A percentile compares a stretch with the other conserved stretches of the same genome.
These are phyloP conservation scores for Chamaedrilus cognettii DNA, from an alignment of 2,888 invertebrate genomes.

Conservation along the genomic window DNA sequence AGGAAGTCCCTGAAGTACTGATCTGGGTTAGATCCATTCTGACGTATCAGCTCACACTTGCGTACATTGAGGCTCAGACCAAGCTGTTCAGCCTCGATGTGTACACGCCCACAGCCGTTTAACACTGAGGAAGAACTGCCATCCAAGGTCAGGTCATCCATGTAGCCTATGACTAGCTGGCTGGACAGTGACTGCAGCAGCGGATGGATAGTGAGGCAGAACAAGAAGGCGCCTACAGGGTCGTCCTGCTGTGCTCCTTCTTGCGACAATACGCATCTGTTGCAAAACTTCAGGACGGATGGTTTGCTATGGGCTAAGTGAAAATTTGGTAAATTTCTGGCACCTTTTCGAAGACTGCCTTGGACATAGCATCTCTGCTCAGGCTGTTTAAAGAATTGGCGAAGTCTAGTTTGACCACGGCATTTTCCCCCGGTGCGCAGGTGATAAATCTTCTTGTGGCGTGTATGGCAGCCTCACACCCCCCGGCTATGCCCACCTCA, in stretches of 20 bases:
- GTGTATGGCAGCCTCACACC: constrained; percentile 4
- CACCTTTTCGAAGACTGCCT: not conserved
- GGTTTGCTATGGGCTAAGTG: not conserved
- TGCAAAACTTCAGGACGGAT: not conserved
- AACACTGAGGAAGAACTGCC: not conserved
- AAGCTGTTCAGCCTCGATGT: not conserved
- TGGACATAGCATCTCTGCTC: not conserved
- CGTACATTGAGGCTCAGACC: not conserved
- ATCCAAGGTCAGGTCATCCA: not conserved
- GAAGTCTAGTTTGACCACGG: not conserved
- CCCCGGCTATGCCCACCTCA: not conserved
- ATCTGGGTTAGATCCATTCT: not conserved
- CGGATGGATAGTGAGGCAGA: not conserved
- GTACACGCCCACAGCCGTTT: not conserved
- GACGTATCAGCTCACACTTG: not conserved
- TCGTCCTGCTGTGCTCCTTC: not conserved
- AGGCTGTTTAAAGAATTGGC: not conserved
- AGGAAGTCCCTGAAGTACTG: not conserved
- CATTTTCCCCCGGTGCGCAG: not conserved
- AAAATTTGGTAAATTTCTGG: not conserved
- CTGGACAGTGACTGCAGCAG: not conserved
- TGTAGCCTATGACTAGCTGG: not conserved
- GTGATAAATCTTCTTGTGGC: not conserved
- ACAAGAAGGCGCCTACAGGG: not conserved
- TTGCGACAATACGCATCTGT: not conserved